phyloP scores from a whole-genome alignment of 2,113 vertebrate genomes.

The Muntiacus reevesi region DNA sequence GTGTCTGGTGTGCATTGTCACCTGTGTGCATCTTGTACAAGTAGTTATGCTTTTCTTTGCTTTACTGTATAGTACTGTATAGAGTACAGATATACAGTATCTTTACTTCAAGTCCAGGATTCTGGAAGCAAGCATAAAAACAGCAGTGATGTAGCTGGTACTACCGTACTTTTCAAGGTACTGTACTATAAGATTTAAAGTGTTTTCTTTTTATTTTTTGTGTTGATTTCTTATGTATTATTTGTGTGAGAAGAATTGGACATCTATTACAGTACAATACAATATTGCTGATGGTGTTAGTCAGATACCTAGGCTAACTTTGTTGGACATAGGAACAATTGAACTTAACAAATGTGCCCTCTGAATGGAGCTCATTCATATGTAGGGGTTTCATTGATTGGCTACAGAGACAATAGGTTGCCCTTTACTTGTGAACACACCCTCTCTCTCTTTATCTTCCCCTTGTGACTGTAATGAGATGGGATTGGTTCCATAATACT shows the following conservation, averaged over 20 bases:
- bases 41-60: background rate
- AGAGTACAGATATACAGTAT: background rate
- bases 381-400: background rate
- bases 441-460: background rate
- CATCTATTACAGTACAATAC: background rate
- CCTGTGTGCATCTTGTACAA: background rate
- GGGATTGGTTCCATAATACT: background rate
- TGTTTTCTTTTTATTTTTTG: background rate
- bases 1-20: background rate
- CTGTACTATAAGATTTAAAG: background rate
- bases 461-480: background rate
- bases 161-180: background rate
- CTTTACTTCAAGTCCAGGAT: background rate
- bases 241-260: background rate
- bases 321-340: background rate
- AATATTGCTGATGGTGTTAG: background rate
- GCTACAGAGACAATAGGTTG: background rate
- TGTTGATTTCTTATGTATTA: background rate
- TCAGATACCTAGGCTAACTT: background rate
- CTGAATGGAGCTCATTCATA: background rate
- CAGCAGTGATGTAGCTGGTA: background rate
- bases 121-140: background rate
- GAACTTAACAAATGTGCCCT: background rate
- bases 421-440: background rate
- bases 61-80: background rate